phyloP scores from a whole-genome alignment of 2,113 vertebrate species.

The Cacatua alba region DNA sequence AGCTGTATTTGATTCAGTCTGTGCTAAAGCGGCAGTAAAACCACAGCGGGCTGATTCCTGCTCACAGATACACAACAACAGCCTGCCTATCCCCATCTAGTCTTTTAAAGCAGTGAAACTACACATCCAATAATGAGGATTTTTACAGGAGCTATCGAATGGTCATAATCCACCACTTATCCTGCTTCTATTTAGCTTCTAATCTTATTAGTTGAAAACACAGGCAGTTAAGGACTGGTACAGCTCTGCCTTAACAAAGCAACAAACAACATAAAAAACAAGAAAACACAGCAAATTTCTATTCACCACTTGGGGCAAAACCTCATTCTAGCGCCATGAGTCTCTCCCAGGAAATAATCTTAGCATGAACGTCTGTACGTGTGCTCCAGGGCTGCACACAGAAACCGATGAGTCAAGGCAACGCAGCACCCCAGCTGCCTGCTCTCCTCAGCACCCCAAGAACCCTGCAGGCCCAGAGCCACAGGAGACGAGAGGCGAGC shows the following conservation, averaged over 20 bases:
- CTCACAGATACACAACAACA: fast-evolving
- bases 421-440: too few relatives aligned
- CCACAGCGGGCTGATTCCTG: fast-evolving
- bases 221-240: background rate
- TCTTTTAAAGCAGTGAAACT: background rate
- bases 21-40: background rate
- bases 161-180: background rate
- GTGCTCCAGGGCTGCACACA: fast-evolving
- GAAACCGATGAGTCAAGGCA: fast-evolving
- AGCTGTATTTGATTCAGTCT: background rate
- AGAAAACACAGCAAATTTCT: background rate
- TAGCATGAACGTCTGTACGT: fast-evolving
- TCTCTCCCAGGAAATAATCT: background rate
- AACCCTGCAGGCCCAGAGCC: background rate
- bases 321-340: fast-evolving
- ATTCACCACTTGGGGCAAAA: background rate
- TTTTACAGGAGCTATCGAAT: background rate
- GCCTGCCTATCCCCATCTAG: background rate
- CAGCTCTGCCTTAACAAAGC: background rate
- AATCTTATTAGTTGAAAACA: background rate
- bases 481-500: background rate
- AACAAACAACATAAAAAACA: background rate
- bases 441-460: background rate
- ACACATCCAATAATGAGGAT: fast-evolving
- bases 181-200: background rate